Evolutionary conservation across 2,797 vertebrate species (phyloP), one percentile per base, ranked within the genome.

Genomic region (Mycteria americana): DNA sequence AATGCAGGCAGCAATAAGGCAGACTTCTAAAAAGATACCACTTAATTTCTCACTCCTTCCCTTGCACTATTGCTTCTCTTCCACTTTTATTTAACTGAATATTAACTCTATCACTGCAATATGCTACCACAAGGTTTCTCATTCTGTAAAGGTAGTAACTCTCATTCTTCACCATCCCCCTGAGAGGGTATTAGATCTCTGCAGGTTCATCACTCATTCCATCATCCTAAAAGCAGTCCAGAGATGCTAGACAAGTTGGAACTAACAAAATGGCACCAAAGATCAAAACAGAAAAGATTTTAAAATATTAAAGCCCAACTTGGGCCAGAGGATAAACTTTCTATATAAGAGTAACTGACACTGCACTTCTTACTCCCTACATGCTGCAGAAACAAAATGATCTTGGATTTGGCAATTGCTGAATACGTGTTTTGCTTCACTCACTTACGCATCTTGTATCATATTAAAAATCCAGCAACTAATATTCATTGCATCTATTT

Each of bases 11-110:
- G 98, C 97, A 98, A 95, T 97, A 98, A 97, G 95, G 96, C 95
- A 97, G 97, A 95, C 93, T 97, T 97, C 95, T 98, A 96, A 98
- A 97, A 97, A 98, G 96, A 97, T 86, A 95, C n/a, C 95, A 97
- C 97, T 98, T 98, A 97, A 98, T 98, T 98, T 97, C 96, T 97
- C 90, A 95, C 84, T 97, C 91, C 92, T 96, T 93, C 91, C 89
- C 93, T 96, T 96, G 94, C 90, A 97, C 95, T 97, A 83, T 46
- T 95, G 89, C 89, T 92, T 94, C 91, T 95, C 65, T 97, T 97
- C 69, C 56, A 89, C 89, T 94, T 95, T 92, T 59, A 94, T 95
- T 96, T 95, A 96, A 95, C 91, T 91, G 95, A 97, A 51, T 90
- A 91, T 97, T 98, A 98, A 96, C 96, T 96, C 90, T 97, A 88